Base-by-base conservation (phyloP, 2,888 invertebrate genomes). In the Catocala fraxini region DNA sequence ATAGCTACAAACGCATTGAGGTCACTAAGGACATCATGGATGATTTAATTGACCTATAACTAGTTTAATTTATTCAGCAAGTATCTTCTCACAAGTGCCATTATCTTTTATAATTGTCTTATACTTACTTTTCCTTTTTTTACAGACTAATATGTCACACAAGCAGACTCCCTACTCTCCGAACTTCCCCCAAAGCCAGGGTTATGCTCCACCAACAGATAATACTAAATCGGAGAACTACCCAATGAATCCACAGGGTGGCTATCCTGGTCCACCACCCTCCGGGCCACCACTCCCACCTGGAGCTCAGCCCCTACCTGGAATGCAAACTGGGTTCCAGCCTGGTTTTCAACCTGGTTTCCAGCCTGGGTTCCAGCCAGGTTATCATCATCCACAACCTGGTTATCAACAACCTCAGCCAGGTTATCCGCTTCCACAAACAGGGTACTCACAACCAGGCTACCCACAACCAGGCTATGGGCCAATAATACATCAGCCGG, bases 181-280 rank as follows among this genome's bases (percentile, higher is more conserved):
- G 15, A 94, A 94, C 74, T 94, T 92, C 69, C 94, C 94, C 6
- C 67, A 74, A 51, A 87, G 85, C 71, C 92, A 92, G 73, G 94
- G 93, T 7, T 94, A 94, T 82, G 88, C 77, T 57, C 88, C 89
- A 13, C 89, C 93, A 11, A 70, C 80, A n/a, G 93, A 94, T 64
- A 79, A 75, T 51, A 71, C 65, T 0, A 90, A 90, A 68, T 42
- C 74, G 56, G 90, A 91, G 57, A 84, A 78, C 52, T 92, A 87
- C 78, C 89, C 87, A 51, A 86, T 82, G 80, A 80, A 76, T 49
- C 84, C 86, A 5, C 93, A 83, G 85, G 66, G 75, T 1, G 94
- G 80, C 6, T 90, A 91, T 65, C 89, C 90, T n/a, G 89, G 87
- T 1, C 84, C 85, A 11, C 89, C 86, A 11, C 71, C 80, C 25